Percentiles rank a stretch among this genome's conserved stretches.
phyloP scores from a whole-genome alignment of 1,140 invertebrate species.

The Hylyphantes graminicola region DNA sequence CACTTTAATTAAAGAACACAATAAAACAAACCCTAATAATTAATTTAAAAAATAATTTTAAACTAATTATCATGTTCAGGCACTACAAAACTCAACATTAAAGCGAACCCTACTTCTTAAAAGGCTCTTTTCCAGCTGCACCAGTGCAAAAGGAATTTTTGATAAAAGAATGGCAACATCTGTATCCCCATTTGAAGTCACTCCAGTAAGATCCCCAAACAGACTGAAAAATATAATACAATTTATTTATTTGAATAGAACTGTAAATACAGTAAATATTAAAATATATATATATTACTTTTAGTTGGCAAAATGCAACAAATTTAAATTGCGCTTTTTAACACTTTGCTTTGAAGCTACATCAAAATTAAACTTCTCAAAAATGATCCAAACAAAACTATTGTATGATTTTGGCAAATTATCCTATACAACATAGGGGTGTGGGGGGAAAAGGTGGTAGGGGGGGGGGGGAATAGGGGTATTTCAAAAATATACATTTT shows the following conservation, averaged over 20 bases:
- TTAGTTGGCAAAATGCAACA: background rate
- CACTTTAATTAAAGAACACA: too few species aligned
- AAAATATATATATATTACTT: slow-evolving; percentile 30
- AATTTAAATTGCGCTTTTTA: background rate
- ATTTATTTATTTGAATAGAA: too few species aligned
- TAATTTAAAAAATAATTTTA: too few species aligned
- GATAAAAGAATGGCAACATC: slow-evolving; percentile 93
- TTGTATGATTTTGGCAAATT: background rate
- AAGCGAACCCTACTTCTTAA: slow-evolving; percentile 50
- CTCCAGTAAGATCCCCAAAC: slow-evolving; percentile 98
- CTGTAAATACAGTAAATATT: slow-evolving; percentile 33
- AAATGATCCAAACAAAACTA: background rate
- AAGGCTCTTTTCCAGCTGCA: slow-evolving; percentile 75
- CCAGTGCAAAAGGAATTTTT: slow-evolving; percentile 84
- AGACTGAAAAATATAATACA: slow-evolving; percentile 70
- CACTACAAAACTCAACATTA: too few species aligned
- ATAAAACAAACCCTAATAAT: too few species aligned
- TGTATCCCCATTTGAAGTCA: slow-evolving; percentile 92
- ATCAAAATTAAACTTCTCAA: background rate
- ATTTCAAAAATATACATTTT: too few species aligned
- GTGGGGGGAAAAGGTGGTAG: too few species aligned
- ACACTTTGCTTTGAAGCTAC: background rate
- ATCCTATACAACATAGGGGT: too few species aligned
- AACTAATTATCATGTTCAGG: too few species aligned
- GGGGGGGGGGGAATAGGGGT: too few species aligned